Evolutionary conservation across 2,113 vertebrate genomes (phyloP).

Genomic region (Ptychochromis oligacanthus): DNA sequence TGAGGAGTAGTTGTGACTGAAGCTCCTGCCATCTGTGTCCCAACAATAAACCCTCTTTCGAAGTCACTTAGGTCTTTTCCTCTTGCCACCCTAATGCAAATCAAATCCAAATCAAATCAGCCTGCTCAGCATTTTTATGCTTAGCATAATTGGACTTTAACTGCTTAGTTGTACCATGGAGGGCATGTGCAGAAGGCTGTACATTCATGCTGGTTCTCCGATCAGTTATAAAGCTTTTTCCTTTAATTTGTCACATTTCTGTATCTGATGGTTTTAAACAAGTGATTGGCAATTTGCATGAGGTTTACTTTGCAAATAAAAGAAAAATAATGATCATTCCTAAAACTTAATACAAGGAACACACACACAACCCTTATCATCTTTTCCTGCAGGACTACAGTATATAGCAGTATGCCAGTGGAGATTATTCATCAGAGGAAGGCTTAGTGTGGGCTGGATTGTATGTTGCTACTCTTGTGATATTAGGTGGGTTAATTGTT

Average conservation of each 20-base stretch:
- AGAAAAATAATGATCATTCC: background rate
- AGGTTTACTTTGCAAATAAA: background rate
- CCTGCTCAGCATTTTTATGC: background rate
- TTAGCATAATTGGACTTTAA: background rate
- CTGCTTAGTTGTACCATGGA: background rate
- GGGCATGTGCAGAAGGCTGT: background rate
- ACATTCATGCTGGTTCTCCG: background rate
- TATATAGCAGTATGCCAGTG: background rate
- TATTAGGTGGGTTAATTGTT: conserved; percentile 6
- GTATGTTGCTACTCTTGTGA: background rate
- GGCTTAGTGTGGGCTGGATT: background rate
- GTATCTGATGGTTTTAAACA: background rate
- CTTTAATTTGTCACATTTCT: background rate
- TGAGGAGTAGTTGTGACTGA: background rate
- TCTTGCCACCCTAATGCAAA: background rate
- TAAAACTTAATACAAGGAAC: background rate
- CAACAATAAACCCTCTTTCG: background rate
- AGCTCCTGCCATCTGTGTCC: background rate
- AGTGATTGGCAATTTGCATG: background rate
- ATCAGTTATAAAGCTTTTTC: background rate
- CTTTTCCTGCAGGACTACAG: background rate
- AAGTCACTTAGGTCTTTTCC: background rate
- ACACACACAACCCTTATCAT: background rate
- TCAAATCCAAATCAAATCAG: conserved; percentile 6
- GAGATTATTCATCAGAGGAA: background rate